phyloP scores from a whole-genome alignment of 2,113 vertebrate species.

The Pelodiscus sinensis region DNA sequence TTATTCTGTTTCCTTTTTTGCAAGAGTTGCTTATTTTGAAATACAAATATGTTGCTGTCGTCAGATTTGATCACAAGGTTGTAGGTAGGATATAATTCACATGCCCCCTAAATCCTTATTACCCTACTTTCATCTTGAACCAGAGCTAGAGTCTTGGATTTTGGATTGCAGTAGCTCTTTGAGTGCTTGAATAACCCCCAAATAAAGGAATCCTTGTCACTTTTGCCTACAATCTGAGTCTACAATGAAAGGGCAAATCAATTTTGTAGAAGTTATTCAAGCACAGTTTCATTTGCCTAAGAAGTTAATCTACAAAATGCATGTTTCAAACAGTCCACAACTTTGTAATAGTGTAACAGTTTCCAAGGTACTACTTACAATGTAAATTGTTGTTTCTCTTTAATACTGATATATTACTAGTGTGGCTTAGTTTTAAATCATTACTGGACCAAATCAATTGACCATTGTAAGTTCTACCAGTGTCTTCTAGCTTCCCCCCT shows the following conservation, averaged over 20 bases:
- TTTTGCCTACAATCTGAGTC: accelerated
- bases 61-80: not conserved
- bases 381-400: not conserved
- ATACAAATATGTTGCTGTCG: not conserved
- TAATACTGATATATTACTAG: not conserved
- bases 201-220: not conserved
- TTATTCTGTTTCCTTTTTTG: not conserved
- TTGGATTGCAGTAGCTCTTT: not conserved
- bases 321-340: not conserved
- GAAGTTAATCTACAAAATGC: not conserved
- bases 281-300: conserved; percentile 2
- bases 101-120: not conserved
- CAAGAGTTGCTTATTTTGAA: not conserved
- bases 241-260: not conserved
- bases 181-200: not conserved
- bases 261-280: not conserved
- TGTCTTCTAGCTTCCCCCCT: not conserved
- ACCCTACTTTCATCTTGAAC: not conserved
- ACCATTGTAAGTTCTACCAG: not conserved
- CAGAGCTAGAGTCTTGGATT: not conserved
- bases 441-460: conserved; percentile 17
- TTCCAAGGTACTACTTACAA: not conserved
- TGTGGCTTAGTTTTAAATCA: conserved; percentile 9
- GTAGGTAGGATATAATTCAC: not conserved
- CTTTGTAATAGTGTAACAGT: not conserved